phyloP scores from a whole-genome alignment of 2,888 invertebrate genomes.

The Rambutsinella grinnellia region DNA sequence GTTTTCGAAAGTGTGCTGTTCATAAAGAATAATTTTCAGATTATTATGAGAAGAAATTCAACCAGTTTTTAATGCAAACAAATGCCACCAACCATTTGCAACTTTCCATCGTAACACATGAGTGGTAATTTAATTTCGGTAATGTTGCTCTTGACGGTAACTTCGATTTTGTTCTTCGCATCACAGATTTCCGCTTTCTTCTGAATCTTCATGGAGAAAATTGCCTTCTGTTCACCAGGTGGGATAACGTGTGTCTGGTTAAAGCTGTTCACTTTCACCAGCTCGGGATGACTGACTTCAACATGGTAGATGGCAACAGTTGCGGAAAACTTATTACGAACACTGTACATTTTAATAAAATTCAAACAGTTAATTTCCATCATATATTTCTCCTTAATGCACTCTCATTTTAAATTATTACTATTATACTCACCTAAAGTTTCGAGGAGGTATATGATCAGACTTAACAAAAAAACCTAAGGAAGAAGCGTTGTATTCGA shows the following conservation, averaged over 20 bases:
- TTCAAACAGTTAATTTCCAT: no score
- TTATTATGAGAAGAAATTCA: no score
- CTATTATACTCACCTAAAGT: constrained; percentile 60
- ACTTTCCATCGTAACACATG: constrained; percentile 80
- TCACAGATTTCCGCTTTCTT: constrained; percentile 63
- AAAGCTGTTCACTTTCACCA: constrained; percentile 62
- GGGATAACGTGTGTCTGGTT: constrained; percentile 63
- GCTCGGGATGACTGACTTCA: constrained; percentile 65
- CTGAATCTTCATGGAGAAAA: constrained; percentile 62
- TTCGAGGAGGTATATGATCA: constrained; percentile 61
- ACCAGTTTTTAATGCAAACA: background rate
- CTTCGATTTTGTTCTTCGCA: constrained; percentile 65
- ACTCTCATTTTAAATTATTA: no score
- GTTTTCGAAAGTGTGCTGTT: constrained; percentile 59
- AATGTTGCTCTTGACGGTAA: constrained; percentile 81
- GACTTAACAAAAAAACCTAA: constrained; percentile 65
- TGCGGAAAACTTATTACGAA: constrained; percentile 64
- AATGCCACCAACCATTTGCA: constrained; percentile 72
- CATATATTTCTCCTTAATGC: no score
- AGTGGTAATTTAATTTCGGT: constrained; percentile 80
- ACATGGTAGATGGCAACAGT: constrained; percentile 65
- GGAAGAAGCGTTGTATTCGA: constrained; percentile 73
- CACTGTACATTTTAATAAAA: constrained; percentile 46
- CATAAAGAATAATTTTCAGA: background rate
- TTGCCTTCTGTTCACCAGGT: constrained; percentile 63